Conservation (phyloP, 1,140 invertebrate species). For the Brachionus plicatilis region DNA sequence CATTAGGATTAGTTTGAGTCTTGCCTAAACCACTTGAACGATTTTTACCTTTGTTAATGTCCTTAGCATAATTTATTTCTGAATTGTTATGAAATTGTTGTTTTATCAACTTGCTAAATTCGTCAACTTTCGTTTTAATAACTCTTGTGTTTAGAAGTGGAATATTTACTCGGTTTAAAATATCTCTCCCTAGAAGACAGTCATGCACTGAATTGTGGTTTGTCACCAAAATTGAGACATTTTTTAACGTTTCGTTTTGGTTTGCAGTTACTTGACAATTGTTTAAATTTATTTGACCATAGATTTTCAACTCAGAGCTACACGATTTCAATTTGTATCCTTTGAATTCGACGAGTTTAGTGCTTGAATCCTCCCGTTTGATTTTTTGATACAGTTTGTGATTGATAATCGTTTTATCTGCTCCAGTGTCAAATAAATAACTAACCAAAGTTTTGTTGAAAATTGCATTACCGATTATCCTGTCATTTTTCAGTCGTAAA, state of each 20-base stretch:
- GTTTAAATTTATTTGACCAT: slow-evolving; percentile 27
- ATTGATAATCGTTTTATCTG: slow-evolving; percentile 14
- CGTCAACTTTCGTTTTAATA: neutral
- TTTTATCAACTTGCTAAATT: slow-evolving; percentile 13
- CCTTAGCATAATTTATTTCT: neutral
- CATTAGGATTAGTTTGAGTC: neutral
- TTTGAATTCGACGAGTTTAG: neutral
- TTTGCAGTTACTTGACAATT: slow-evolving; percentile 6
- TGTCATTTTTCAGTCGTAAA: neutral
- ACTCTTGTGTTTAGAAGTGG: neutral
- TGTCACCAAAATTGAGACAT: slow-evolving; percentile 5
- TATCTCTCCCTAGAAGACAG: neutral
- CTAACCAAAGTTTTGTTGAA: neutral
- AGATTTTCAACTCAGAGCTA: slow-evolving; percentile 6
- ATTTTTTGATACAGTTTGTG: slow-evolving; percentile 5
- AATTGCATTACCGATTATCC: slow-evolving; percentile 4
- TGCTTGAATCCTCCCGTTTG: neutral
- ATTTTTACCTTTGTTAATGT: neutral
- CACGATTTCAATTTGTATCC: slow-evolving; percentile 11
- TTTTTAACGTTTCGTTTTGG: slow-evolving; percentile 3
- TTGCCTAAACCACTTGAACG: neutral
- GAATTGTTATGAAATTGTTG: neutral
- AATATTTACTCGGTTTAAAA: neutral
- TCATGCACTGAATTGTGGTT: neutral
- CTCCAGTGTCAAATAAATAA: slow-evolving; percentile 5